Evolutionary conservation across 2,888 invertebrate species (phyloP).

Genomic region (Trypoxylon attenuatum): DNA sequence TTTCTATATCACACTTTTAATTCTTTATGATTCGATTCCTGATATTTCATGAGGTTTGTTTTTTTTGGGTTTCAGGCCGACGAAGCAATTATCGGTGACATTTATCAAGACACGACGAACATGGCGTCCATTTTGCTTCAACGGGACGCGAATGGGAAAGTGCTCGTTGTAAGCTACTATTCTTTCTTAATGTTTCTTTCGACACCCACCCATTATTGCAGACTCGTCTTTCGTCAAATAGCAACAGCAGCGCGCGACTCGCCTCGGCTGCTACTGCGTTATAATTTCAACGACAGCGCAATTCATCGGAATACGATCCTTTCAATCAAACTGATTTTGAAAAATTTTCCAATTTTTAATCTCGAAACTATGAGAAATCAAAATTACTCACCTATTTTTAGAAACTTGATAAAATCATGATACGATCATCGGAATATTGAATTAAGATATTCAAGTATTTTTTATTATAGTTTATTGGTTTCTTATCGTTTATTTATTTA

Average conservation of each 20-base stretch:
- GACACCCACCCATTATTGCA: conserved; percentile 59
- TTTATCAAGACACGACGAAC: conserved; percentile 91
- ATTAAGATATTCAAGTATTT: too few species aligned
- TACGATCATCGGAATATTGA: background rate
- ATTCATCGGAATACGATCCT: conserved; percentile 45
- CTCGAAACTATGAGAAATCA: too few species aligned
- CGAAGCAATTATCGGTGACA: conserved; percentile 86
- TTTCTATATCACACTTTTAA: too few species aligned
- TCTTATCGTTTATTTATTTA: too few species aligned
- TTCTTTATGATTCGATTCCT: too few species aligned
- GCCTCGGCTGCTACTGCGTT: conserved; percentile 38
- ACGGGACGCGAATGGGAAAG: conserved; percentile 86
- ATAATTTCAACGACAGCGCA: conserved; percentile 59
- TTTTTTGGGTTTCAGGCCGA: conserved; percentile 71
- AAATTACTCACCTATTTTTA: background rate
- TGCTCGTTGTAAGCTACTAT: conserved; percentile 86
- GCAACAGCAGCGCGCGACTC: conserved; percentile 24
- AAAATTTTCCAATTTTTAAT: too few species aligned
- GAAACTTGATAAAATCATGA: background rate
- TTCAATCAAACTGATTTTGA: too few species aligned
- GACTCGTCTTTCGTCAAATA: conserved; percentile 63
- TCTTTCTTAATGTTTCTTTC: conserved; percentile 66
- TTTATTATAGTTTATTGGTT: too few species aligned
- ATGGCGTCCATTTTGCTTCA: conserved; percentile 91
- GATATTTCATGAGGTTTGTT: too few species aligned